Evolutionary conservation across 2,888 invertebrate genomes (phyloP), one percentile per base, ranked within the genome.

Genomic region (Drosophila robusta): DNA sequence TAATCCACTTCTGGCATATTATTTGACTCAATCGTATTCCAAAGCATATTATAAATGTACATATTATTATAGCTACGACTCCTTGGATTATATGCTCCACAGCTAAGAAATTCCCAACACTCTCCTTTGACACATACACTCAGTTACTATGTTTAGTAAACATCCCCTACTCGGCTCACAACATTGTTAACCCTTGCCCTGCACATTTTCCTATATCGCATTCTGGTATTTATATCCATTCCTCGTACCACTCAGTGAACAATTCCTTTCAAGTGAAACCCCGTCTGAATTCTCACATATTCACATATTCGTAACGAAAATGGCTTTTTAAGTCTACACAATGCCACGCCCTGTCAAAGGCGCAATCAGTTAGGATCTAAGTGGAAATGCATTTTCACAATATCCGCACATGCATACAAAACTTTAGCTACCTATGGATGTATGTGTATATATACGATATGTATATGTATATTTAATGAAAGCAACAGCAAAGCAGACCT

Each of bases 311-410:
- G 60, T 55, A 50, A 50, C 41, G 46, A 49, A 70, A 87, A 87
- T 80, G 68, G 64, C 68, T 67, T 75, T 81, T 78, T 69, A 71
- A 83, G 77, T 80, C 56, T 55, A 80, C 64, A 70, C 63, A 63
- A 16, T 74, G 78, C 81, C 78, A 78, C 75, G 67, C 75, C 75
- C 68, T 81, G 75, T 83, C 87, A 80, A 83, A 61, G 54, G 54
- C 66, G 55, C 75, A 83, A 86, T 83, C 83, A 82, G 88, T 75
- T 70, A 67, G 71, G 80, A 84, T 83, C 83, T 88, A 83, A 86
- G 80, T 84, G 88, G 80, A 84, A 84, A 84, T 88, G 88, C 84
- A 84, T 88, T 84, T 84, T 82, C 88, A 83, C 83, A 83, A 79
- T 81, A 87, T 85, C 75, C 75, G 81, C 70, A 83, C 78, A 71